Percentiles rank a stretch among this genome's conserved stretches.
Conservation (phyloP, 2,888 invertebrate genomes). For the Hylaea fasciaria region DNA sequence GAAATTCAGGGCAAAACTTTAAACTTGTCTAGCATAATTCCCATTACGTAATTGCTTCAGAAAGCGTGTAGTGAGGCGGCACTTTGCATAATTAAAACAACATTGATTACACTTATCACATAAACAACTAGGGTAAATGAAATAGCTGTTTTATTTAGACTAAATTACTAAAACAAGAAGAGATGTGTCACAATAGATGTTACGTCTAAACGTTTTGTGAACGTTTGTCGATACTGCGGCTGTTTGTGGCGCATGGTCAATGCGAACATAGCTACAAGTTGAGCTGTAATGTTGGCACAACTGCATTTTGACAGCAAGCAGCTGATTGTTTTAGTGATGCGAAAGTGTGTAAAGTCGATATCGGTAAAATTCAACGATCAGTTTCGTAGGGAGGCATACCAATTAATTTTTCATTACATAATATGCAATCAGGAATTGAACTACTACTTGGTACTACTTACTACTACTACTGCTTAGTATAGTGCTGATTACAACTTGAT, state of each 20-base stretch:
- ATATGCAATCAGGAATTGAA: too few species aligned
- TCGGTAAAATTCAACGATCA: constrained; percentile 4
- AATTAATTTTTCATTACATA: too few species aligned
- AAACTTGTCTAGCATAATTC: constrained; percentile 84
- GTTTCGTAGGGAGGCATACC: background rate
- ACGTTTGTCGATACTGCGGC: constrained; percentile 83
- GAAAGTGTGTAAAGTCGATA: constrained; percentile 5
- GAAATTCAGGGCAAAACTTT: constrained; percentile 85
- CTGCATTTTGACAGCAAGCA: constrained; percentile 76
- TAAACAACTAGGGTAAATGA: constrained; percentile 74
- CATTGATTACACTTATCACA: constrained; percentile 80
- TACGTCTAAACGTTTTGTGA: constrained; percentile 83
- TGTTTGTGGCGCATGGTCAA: constrained; percentile 75
- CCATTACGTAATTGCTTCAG: constrained; percentile 84
- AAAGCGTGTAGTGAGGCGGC: constrained; percentile 76
- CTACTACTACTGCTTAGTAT: too few species aligned
- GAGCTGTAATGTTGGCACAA: constrained; percentile 62
- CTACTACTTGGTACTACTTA: too few species aligned
- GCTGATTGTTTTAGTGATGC: constrained; percentile 74
- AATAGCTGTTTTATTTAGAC: constrained; percentile 71
- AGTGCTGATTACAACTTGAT: too few species aligned
- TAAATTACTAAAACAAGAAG: constrained; percentile 77
- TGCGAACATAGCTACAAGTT: constrained; percentile 68
- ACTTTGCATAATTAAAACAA: constrained; percentile 76
- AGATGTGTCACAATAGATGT: constrained; percentile 79